These are phyloP conservation scores for Hemithea aestivaria DNA, from an alignment of 2,888 invertebrate species.

Conservation along the genomic window DNA sequence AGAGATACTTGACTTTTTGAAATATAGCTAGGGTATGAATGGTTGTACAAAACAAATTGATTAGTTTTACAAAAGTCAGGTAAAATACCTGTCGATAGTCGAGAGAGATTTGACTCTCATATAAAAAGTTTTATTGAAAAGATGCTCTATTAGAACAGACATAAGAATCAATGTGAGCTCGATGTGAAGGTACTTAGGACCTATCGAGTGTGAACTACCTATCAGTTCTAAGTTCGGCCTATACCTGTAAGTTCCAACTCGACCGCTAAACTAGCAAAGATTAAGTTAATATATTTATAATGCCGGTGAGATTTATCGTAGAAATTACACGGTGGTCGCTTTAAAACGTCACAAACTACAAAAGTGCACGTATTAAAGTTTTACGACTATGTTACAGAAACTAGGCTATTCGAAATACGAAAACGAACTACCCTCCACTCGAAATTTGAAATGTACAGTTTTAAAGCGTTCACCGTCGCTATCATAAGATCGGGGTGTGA, in stretches of 20 bases:
- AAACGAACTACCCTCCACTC: neutral
- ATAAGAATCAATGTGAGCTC: slow-evolving; percentile 37
- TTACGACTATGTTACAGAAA: slow-evolving; percentile 1
- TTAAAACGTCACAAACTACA: neutral
- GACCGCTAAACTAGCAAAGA: slow-evolving; percentile 27
- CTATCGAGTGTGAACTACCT: slow-evolving; percentile 32
- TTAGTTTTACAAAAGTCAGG: no score
- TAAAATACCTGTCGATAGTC: no score
- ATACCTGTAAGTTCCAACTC: slow-evolving; percentile 34
- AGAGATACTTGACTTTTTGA: neutral
- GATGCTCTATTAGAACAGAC: slow-evolving; percentile 26
- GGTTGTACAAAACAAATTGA: no score
- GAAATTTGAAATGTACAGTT: neutral
- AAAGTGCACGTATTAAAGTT: neutral
- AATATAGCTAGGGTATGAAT: no score
- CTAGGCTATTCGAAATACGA: neutral
- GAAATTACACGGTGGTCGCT: slow-evolving; percentile 20
- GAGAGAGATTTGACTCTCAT: no score
- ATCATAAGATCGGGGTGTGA: slow-evolving; percentile 10
- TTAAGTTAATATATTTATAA: slow-evolving; percentile 25
- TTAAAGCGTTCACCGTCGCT: slow-evolving; percentile 9
- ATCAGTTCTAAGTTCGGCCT: slow-evolving; percentile 33
- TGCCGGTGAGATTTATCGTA: slow-evolving; percentile 25
- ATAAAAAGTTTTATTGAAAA: slow-evolving; percentile 25
- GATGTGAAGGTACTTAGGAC: slow-evolving; percentile 29